Percentiles rank a stretch among this genome's conserved stretches.
phyloP scores from a whole-genome alignment of 2,888 invertebrate species.

The Crepidodera aurea region DNA sequence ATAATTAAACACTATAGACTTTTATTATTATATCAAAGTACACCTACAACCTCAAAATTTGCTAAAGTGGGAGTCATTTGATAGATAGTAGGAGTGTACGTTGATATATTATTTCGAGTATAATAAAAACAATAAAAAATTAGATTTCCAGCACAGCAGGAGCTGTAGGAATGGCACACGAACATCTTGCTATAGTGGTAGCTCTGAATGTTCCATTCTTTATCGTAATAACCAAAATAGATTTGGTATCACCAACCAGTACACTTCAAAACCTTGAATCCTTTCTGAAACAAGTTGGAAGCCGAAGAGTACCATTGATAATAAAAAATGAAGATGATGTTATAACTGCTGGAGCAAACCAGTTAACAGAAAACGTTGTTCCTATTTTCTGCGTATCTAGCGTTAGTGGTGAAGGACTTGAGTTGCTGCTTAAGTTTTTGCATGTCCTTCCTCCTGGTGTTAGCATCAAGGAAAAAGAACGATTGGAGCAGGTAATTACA shows the following conservation, averaged over 20 bases:
- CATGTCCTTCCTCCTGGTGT: constrained; percentile 79
- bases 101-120: no score
- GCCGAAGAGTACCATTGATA: constrained; percentile 70
- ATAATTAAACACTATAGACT: no score
- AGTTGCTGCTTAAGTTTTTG: constrained; percentile 84
- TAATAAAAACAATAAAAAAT: no score
- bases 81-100: no score
- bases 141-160: constrained; percentile 84
- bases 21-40: no score
- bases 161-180: constrained; percentile 83
- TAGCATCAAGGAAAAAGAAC: constrained; percentile 71
- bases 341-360: constrained; percentile 76
- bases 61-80: no score
- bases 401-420: constrained; percentile 86
- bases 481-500: constrained; percentile 72
- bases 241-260: constrained; percentile 73
- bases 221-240: constrained; percentile 92
- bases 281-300: constrained; percentile 72
- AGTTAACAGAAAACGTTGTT: constrained; percentile 70
- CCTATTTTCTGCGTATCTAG: constrained; percentile 91
- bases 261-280: constrained; percentile 68
- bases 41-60: no score
- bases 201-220: constrained; percentile 90
- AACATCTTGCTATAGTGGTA: constrained; percentile 86
- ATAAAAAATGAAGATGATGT: constrained; percentile 76